Evolutionary conservation across 2,888 invertebrate species (phyloP).

Genomic region (Pyrrhosoma nymphula): DNA sequence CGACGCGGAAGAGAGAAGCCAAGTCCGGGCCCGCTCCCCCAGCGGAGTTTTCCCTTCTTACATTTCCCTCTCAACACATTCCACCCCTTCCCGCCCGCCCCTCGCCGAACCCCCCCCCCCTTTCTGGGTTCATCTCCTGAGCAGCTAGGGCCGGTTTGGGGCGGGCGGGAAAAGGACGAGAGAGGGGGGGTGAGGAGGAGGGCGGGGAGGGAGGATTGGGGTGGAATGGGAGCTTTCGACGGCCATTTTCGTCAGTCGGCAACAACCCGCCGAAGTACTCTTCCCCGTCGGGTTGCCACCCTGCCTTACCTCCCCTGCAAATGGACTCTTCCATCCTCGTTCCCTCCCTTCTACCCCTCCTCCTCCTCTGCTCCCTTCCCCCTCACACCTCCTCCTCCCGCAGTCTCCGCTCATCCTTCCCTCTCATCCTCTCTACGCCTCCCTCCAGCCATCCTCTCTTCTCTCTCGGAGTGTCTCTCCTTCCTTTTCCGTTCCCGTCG

Average conservation of each 20-base stretch:
- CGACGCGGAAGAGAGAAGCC: background rate
- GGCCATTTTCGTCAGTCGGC: slow-evolving; percentile 67
- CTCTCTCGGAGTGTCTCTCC: background rate
- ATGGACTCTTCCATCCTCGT: slow-evolving; percentile 67
- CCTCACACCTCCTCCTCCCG: background rate
- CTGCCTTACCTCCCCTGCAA: slow-evolving; percentile 33
- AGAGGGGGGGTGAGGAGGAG: slow-evolving; percentile 69
- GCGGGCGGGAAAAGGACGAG: background rate
- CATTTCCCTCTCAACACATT: slow-evolving; percentile 53
- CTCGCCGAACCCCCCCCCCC: slow-evolving; percentile 74
- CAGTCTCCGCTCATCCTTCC: background rate
- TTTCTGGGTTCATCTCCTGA: slow-evolving; percentile 71
- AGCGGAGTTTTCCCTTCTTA: slow-evolving; percentile 41
- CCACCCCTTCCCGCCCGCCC: slow-evolving; percentile 72
- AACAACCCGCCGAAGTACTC: slow-evolving; percentile 56
- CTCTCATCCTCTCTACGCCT: background rate
- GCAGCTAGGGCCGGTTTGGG: slow-evolving; percentile 61
- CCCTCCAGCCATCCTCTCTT: background rate
- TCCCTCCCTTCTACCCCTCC: slow-evolving; percentile 25
- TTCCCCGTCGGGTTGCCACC: background rate
- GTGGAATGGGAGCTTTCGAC: slow-evolving; percentile 57
- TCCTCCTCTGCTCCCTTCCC: background rate
- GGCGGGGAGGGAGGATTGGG: background rate
- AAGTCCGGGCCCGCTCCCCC: slow-evolving; percentile 40
- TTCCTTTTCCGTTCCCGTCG: slow-evolving; percentile 47